Evolutionary conservation across 2,888 invertebrate species (phyloP).

Genomic region (Mesodorylaimus sp.): DNA sequence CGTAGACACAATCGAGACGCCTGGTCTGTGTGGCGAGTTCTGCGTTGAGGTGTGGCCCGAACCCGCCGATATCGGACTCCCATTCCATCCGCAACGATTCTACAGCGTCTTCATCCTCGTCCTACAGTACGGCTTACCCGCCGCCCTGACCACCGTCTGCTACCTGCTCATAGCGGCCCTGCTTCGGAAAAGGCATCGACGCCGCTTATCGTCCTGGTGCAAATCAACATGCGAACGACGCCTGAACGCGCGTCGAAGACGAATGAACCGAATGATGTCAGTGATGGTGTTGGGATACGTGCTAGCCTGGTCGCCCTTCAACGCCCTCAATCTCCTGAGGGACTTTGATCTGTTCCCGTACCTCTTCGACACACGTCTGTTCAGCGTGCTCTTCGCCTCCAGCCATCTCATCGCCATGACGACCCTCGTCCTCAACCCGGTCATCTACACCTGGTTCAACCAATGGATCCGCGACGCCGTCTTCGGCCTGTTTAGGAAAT

Average conservation of each 20-base stretch:
- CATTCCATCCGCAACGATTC: no score
- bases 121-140: constrained; percentile 1
- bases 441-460: constrained; percentile 11
- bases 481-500: no score
- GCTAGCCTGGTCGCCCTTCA: constrained; percentile 4
- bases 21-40: constrained; percentile 4
- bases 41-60: constrained; percentile 2
- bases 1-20: no score
- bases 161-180: neutral
- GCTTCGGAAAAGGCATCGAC: neutral
- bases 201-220: neutral
- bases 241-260: neutral
- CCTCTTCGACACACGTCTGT: no score
- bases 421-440: constrained; percentile 6
- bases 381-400: neutral
- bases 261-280: constrained; percentile 5
- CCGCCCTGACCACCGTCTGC: constrained; percentile 2
- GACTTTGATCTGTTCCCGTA: no score
- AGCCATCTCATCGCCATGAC: constrained; percentile 9
- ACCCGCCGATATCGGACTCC: neutral
- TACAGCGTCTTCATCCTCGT: neutral
- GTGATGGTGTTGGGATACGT: constrained; percentile 1
- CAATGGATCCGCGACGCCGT: constrained; percentile 3
- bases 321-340: neutral
- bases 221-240: neutral